Base-by-base conservation (phyloP, 2,797 vertebrate species). In the Diplodus sargus region DNA sequence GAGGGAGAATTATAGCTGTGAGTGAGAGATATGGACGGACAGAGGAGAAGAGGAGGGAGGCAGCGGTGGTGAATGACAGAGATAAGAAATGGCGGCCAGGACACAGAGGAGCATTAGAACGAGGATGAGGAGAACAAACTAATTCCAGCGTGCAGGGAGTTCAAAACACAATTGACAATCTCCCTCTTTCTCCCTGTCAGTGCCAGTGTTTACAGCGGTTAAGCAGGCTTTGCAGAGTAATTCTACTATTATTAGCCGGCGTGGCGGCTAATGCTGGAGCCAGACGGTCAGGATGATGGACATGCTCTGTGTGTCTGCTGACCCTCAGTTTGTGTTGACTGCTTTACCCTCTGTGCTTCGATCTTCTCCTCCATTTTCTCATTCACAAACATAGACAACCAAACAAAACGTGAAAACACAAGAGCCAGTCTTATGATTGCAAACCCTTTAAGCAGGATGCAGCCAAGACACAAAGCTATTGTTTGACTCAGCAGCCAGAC, bases 141-240 rank as follows among this genome's bases (percentile, higher is more conserved):
- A 58, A 90, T 78, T 88, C 79, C 76, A 48, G 67, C 4, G 15
- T 78, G 72, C 17, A 11, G 74, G 83, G 82, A 81, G 54, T 83
- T 83, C 61, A 34, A 60, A 80, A 45, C 34, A 64, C 82, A 76
- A 79, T 82, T 62, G 70, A 77, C 84, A 63, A 62, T 83, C 73
- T 74, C 66, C 69, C 15, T 72, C 63, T 89, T 63, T 64, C 74
- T 82, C 53, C 76, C 42, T 61, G 82, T 74, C 60, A 6, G 57
- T 86, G 74, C 70, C 82, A 52, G 64, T 77, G 76, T 92, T 90
- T 82, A 74, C 80, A 79, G 78, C 52, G n/a, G 79, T 74, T 87
- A 85, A 92, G 84, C 76, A 78, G 87, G 90, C 82, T 93, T 92
- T 91, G 83, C 82, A 39, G 83, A 85, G 86, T 92, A 86, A 89